Percentiles rank a stretch among this genome's conserved stretches.
Conservation (phyloP, 64 coral and sea anemone species). For the Anthopleura sola region DNA sequence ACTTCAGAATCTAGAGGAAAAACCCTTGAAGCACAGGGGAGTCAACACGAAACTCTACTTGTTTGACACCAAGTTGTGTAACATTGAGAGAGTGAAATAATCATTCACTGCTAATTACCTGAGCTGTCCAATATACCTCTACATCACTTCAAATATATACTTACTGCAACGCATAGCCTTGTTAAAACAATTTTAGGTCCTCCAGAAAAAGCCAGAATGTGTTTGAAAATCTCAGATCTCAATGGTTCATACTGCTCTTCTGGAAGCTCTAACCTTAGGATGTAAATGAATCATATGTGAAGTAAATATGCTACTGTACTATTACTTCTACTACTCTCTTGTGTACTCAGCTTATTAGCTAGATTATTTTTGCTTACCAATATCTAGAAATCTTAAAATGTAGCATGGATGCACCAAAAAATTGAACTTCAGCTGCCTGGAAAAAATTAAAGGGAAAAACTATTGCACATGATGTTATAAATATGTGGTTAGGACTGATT, state of each 20-base stretch:
- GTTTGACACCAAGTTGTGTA: no score
- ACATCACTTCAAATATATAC: conserved; percentile 2
- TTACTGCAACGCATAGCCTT: conserved; percentile 92
- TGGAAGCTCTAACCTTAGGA: conserved; percentile 69
- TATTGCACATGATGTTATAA: not conserved
- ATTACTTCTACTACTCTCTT: no score
- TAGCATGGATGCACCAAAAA: conserved; percentile 95
- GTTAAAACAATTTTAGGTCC: conserved; percentile 93
- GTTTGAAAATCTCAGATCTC: conserved; percentile 77
- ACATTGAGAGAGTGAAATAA: no score
- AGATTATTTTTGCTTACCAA: conserved; percentile 37
- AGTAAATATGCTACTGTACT: not conserved
- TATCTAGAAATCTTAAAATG: conserved; percentile 96
- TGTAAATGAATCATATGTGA: no score
- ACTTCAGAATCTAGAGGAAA: no score
- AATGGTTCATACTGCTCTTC: conserved; percentile 77
- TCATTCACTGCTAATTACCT: no score
- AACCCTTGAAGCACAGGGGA: no score
- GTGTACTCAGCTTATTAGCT: no score
- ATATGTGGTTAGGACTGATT: no score
- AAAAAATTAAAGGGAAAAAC: conserved; percentile 8
- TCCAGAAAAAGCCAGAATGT: conserved; percentile 68
- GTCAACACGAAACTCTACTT: no score
- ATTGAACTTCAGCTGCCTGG: conserved; percentile 85
- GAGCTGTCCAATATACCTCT: no score